Evolutionary conservation across 1,140 invertebrate genomes (phyloP).

Genomic region (Periplaneta americana): DNA sequence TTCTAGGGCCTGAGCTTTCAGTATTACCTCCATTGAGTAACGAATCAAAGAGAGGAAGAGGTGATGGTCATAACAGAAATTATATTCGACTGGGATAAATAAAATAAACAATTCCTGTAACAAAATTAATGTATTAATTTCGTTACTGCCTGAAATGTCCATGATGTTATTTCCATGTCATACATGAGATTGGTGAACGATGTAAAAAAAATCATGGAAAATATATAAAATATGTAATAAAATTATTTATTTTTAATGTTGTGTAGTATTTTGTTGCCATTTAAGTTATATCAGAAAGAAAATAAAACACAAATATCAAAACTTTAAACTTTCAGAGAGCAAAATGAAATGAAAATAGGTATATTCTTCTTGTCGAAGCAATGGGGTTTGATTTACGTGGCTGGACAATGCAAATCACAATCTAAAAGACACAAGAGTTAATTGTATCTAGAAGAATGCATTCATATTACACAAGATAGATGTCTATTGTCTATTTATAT

Average conservation of each 20-base stretch:
- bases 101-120: not conserved
- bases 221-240: not conserved
- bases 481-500: too few species aligned
- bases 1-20: slow-evolving; percentile 1
- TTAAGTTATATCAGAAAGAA: too few species aligned
- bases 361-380: too few species aligned
- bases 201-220: not conserved
- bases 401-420: too few species aligned
- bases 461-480: too few species aligned
- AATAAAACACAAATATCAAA: too few species aligned
- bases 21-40: not conserved
- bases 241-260: not conserved
- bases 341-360: too few species aligned
- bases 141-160: not conserved
- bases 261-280: not conserved
- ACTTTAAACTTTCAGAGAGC: too few species aligned
- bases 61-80: not conserved
- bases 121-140: not conserved
- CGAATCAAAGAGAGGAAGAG: not conserved
- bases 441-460: too few species aligned
- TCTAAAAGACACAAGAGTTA: too few species aligned
- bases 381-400: too few species aligned
- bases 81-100: not conserved
- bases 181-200: not conserved
- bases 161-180: not conserved